phyloP scores from a whole-genome alignment of 2,113 vertebrate genomes.

The Dromas ardeola region DNA sequence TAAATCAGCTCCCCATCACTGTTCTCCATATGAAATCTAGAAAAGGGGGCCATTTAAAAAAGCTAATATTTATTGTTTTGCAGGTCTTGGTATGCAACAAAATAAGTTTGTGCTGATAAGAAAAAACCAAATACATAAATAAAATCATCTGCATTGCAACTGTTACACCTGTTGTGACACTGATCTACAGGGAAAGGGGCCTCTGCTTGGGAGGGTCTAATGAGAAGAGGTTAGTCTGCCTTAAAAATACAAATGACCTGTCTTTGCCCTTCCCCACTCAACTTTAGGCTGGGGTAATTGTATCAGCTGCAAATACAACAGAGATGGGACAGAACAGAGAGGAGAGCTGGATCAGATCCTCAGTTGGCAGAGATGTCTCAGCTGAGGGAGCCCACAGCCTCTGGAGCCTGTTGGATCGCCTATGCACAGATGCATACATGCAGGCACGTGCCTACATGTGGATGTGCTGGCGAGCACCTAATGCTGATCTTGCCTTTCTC shows the following conservation, averaged over 20 bases:
- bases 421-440: rapidly evolving
- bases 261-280: not conserved
- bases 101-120: not conserved
- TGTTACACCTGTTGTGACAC: not conserved
- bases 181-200: not conserved
- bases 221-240: not conserved
- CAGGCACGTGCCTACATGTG: not conserved
- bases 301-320: not conserved
- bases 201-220: not conserved
- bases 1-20: not conserved
- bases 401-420: rapidly evolving
- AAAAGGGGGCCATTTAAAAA: not conserved
- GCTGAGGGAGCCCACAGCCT: not conserved
- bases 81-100: not conserved
- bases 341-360: not conserved
- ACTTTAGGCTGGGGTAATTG: not conserved
- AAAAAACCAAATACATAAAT: not conserved
- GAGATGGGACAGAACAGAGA: not conserved
- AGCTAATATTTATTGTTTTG: not conserved
- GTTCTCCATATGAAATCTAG: not conserved
- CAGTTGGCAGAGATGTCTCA: not conserved
- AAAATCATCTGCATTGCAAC: not conserved
- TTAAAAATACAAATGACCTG: not conserved
- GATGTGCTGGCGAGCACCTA: rapidly evolving
- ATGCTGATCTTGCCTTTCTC: not conserved